phyloP scores from a whole-genome alignment of 2,113 vertebrate species.

The Nannobrachium achirus region DNA sequence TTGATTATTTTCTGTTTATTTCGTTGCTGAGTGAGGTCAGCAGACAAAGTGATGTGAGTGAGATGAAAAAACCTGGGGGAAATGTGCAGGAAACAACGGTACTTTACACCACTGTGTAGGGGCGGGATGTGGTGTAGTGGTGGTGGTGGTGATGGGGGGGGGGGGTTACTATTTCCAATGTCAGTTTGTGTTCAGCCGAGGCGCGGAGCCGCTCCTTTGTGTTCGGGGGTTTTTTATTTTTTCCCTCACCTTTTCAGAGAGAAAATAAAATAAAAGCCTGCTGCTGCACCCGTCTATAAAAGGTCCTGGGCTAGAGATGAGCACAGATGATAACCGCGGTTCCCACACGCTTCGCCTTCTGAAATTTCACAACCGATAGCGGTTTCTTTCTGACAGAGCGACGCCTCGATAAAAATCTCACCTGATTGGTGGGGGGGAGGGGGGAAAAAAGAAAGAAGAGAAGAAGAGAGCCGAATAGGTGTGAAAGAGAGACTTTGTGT shows the following conservation, averaged over 20 bases:
- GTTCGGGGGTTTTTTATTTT: constrained; percentile 45
- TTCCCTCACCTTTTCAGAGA: constrained; percentile 75
- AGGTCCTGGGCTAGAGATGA: constrained; percentile 73
- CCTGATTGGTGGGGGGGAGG: too few species aligned
- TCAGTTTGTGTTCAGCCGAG: constrained; percentile 66
- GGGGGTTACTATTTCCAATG: constrained; percentile 68
- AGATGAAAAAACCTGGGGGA: not conserved
- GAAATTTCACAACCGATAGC: constrained; percentile 80
- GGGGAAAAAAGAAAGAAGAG: constrained; percentile 43
- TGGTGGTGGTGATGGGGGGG: constrained; percentile 4
- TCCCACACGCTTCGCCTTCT: constrained; percentile 77
- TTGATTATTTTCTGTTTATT: too few species aligned
- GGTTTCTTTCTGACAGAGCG: constrained; percentile 76
- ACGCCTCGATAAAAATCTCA: constrained; percentile 72
- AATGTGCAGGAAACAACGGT: not conserved
- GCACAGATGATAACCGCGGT: constrained; percentile 70
- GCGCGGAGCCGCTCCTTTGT: constrained; percentile 69
- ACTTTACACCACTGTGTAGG: too few species aligned
- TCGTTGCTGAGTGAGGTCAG: too few species aligned
- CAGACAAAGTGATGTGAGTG: too few species aligned
- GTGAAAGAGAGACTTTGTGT: constrained; percentile 16
- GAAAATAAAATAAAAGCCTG: too few species aligned
- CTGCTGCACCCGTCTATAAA: constrained; percentile 65
- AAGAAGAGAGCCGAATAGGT: not conserved
- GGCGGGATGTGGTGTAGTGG: too few species aligned